Evolutionary conservation across 2,113 vertebrate species (phyloP).

Genomic region (Boleophthalmus pectinirostris): DNA sequence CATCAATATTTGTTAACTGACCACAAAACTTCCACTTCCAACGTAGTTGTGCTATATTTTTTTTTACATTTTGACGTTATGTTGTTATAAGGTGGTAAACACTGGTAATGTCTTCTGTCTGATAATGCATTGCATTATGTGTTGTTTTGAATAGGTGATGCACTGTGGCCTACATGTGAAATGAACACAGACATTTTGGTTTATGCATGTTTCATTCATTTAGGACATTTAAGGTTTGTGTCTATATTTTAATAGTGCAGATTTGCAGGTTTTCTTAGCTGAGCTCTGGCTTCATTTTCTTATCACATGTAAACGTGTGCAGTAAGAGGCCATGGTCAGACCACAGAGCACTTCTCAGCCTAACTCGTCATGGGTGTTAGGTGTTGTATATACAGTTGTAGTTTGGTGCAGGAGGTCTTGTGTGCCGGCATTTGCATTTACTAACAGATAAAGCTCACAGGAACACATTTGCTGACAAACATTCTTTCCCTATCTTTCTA

Average conservation of each 20-base stretch:
- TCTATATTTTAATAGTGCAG: too few relatives aligned
- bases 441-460: conserved; percentile 60
- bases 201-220: neutral
- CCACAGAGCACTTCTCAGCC: conserved; percentile 66
- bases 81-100: too few relatives aligned
- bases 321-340: conserved; percentile 77
- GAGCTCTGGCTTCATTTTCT: neutral
- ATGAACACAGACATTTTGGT: too few relatives aligned
- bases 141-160: neutral
- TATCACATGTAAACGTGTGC: conserved; percentile 57
- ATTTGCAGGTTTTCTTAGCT: neutral
- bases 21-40: neutral
- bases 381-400: conserved; percentile 43
- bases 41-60: too few relatives aligned
- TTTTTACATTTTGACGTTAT: too few relatives aligned
- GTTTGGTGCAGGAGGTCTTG: conserved; percentile 62
- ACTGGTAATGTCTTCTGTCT: neutral
- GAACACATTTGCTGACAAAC: conserved; percentile 46
- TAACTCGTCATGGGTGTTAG: conserved; percentile 52
- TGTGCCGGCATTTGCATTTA: conserved; percentile 61
- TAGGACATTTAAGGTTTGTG: too few relatives aligned
- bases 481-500: conserved; percentile 62
- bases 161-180: too few relatives aligned
- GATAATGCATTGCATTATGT: neutral
- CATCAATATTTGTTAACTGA: neutral